Percentiles rank a stretch among this genome's conserved stretches.
Conservation (phyloP, 2,888 invertebrate genomes). For the Aricia artaxerxes region DNA sequence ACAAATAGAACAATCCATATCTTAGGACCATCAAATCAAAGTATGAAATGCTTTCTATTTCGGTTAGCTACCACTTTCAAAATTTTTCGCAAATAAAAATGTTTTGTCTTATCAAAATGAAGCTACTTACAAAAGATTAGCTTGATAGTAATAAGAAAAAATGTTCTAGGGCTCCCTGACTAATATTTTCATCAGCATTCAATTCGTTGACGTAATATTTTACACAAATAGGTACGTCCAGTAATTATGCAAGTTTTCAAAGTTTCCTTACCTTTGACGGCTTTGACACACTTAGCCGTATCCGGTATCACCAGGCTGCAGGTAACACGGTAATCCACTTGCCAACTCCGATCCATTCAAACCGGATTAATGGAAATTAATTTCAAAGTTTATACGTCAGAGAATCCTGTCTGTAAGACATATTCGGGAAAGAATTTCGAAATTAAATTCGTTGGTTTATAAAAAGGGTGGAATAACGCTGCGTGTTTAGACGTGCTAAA, state of each 20-base stretch:
- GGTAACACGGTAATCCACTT: conserved; percentile 27
- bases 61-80: no score
- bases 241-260: conserved; percentile 1
- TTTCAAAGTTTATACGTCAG: conserved; percentile 38
- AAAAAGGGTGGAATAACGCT: background rate
- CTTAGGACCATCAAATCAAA: no score
- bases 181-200: no score
- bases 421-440: background rate
- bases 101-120: no score
- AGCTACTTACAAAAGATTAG: no score
- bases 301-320: conserved; percentile 8
- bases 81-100: no score
- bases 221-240: background rate
- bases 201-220: no score
- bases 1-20: no score
- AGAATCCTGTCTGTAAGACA: background rate
- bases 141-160: no score
- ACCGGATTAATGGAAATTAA: conserved; percentile 41
- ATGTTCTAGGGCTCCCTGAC: no score
- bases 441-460: background rate
- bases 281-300: conserved; percentile 7
- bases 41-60: no score
- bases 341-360: conserved; percentile 28
- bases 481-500: no score
- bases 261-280: background rate